Base-by-base conservation (phyloP, 2,113 vertebrate species). In the Agapornis roseicollis region DNA sequence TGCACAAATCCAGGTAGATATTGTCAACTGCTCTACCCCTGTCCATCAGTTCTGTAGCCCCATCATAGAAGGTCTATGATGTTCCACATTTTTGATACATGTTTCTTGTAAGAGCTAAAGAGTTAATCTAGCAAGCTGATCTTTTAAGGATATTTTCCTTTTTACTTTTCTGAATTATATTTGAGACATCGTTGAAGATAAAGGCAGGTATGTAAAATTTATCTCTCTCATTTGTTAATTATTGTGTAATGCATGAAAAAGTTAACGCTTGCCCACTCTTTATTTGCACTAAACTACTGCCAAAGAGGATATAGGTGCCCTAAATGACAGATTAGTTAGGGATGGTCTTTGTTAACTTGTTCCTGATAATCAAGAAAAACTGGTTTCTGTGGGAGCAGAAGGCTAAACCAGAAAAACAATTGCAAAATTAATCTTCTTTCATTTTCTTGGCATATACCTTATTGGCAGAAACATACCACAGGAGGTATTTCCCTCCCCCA, bases 341-440 rank as follows among this genome's bases (percentile, higher is more conserved):
- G 17, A 53, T 37, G 80, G 24, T 60, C 37, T 80, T 92, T 81
- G 24, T 25, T 82, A 80, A 44, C n/a, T 68, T 64, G 33, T 47
- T 93, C 94, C 55, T 78, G 88, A 61, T 81, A 65, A 92, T 95
- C 94, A 93, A 90, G 95, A 93, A 95, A 79, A 94, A 89, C 95
- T 84, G 64, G 93, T 97, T 96, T 92, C 39, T 78, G 39, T 84
- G 24, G 41, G 35, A 88, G 13, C 19, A 58, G 33, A 84, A 68
- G 25, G 20, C 16, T 90, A 42, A 86, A 94, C 33, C 47, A 42
- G 52, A 64, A 81, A 53, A 72, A 18, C 6, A 70, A 5, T 6
- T 46, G 7, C 5, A 52, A 68, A 90, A 84, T 39, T 24, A 50
- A 28, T 17, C 24, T 76, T 53, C 7, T 80, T 72, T 88, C 4